Evolutionary conservation across 1,140 invertebrate species (phyloP).

Genomic region (Drosophila ogumai): DNA sequence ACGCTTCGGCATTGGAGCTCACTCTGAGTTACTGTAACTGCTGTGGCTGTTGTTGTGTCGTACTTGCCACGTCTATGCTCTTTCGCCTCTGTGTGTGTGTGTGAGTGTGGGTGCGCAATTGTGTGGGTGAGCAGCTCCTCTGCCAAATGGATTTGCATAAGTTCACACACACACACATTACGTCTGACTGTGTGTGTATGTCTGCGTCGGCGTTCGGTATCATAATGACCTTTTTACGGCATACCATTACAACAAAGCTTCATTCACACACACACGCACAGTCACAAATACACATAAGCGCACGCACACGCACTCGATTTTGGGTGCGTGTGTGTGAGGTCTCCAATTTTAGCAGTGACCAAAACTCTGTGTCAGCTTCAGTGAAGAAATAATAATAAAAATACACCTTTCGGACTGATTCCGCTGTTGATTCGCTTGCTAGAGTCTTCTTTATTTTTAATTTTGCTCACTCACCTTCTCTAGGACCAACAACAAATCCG

Average conservation of each 20-base stretch:
- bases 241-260: conserved; percentile 66
- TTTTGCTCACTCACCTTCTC: conserved; percentile 73
- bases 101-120: conserved; percentile 19
- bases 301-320: conserved; percentile 29
- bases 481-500: conserved; percentile 79
- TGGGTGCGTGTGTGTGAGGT: conserved; percentile 1
- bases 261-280: conserved; percentile 45
- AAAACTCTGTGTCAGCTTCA: conserved; percentile 39
- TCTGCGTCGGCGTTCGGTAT: conserved; percentile 65
- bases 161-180: conserved; percentile 54
- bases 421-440: neutral
- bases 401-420: conserved; percentile 19
- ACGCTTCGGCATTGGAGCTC: conserved; percentile 59
- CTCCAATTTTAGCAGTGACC: conserved; percentile 74
- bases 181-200: conserved; percentile 4
- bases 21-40: conserved; percentile 27
- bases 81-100: conserved; percentile 21
- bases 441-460: conserved; percentile 11
- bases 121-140: conserved; percentile 36
- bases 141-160: conserved; percentile 80
- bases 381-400: conserved; percentile 21
- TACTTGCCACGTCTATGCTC: conserved; percentile 50
- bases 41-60: conserved; percentile 19
- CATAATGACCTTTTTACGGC: conserved; percentile 75
- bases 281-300: conserved; percentile 6